Base-by-base conservation (phyloP, 2,888 invertebrate species). In the Cheilosia urbana region DNA sequence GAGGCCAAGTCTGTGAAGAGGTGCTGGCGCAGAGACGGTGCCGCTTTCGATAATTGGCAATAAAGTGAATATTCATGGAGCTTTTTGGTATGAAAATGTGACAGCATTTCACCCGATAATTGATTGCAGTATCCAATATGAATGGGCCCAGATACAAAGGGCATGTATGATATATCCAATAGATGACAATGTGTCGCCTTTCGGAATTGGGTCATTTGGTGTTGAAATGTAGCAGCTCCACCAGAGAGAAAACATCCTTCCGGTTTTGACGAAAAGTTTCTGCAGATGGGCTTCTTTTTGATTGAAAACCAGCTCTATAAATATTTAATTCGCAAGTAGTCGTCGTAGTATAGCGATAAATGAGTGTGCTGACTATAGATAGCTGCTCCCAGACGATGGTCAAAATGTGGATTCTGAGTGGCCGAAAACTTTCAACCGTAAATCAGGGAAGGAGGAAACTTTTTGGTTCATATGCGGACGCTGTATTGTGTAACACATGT, bases 41-140 rank as follows among this genome's bases (percentile, higher is more conserved):
- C 34, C 27, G 68, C 73, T 78, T 45, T 45, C 27, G 57, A 63
- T 78, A 78, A 83, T 83, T 73, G 78, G 34, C 51, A 73, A 69
- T 83, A 73, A 73, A 78, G 69, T 73, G 21, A 78, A 55, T 73
- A 45, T 69, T 78, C 17, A 37, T 34, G 24, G 62, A 73, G 83
- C 68, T 73, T 73, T 45, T 60, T 24, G 5, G 6, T 51, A 66
- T 65, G 40, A 60, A 65, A 65, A 45, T 55, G 51, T 55, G 4
- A 66, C 51, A 51, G 4, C 6, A 21, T 53, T 42, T 30, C 42
- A 30, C 13, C 30, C 19, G 42, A 73, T 53, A 81, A 76, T 65
- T 66, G 76, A 58, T 63, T 58, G 51, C 47, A 40, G 21, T 27
- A 53, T 71, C 49, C 17, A 27, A 65, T 7, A 27, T 81, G 27